These are phyloP conservation scores for Balaeniceps rex DNA, from an alignment of 2,113 vertebrate species.

Conservation along the genomic window DNA sequence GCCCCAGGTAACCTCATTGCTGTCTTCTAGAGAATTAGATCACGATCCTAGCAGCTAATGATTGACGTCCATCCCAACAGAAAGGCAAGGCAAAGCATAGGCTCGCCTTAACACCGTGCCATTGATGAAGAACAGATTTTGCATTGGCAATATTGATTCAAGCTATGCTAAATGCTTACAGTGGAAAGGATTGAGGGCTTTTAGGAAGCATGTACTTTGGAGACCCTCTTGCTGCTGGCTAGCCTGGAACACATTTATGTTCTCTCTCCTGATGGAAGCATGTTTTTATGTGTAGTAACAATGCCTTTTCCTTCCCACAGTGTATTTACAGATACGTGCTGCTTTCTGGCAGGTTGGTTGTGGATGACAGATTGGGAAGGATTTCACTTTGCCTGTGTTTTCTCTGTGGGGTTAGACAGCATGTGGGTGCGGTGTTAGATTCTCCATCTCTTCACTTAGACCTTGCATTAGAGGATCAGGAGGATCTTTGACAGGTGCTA, in stretches of 20 bases:
- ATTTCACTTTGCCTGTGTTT: slow-evolving; percentile 57
- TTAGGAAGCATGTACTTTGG: slow-evolving; percentile 17
- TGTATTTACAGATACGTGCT: slow-evolving; percentile 54
- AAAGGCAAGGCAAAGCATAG: slow-evolving; percentile 25
- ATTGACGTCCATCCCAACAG: slow-evolving; percentile 37
- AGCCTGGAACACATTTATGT: slow-evolving; percentile 14
- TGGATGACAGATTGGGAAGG: slow-evolving; percentile 58
- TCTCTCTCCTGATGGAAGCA: slow-evolving; percentile 32
- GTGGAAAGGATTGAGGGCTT: neutral
- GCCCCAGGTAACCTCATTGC: neutral
- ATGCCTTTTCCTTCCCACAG: slow-evolving; percentile 38
- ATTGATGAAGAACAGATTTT: slow-evolving; percentile 69
- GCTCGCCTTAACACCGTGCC: slow-evolving; percentile 17
- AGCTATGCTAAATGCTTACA: neutral
- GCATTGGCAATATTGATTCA: slow-evolving; percentile 9
- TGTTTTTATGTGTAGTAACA: slow-evolving; percentile 65
- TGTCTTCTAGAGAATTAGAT: slow-evolving; percentile 50
- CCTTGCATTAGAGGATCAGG: slow-evolving; percentile 11
- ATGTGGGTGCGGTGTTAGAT: slow-evolving; percentile 16
- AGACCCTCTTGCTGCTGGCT: slow-evolving; percentile 1
- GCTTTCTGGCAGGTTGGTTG: slow-evolving; percentile 59
- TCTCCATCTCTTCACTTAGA: slow-evolving; percentile 19
- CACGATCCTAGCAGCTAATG: slow-evolving; percentile 17
- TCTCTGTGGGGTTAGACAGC: slow-evolving; percentile 50
- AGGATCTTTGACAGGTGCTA: slow-evolving; percentile 44